These are phyloP conservation scores for Euthynnus affinis DNA, from an alignment of 2,797 vertebrate genomes.

Conservation along the genomic window DNA sequence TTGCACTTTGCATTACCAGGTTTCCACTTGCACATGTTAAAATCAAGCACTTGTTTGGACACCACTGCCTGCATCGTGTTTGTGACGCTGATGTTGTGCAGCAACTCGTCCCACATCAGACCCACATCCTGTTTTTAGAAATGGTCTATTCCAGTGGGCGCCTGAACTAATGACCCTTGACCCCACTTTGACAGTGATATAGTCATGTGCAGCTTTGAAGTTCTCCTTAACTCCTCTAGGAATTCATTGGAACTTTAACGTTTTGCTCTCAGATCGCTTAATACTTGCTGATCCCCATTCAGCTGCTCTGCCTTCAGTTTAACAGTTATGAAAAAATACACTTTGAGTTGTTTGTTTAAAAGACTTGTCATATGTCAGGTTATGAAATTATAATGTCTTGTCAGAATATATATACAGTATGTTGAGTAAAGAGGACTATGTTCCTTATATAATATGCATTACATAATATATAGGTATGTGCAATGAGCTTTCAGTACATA, in stretches of 20 bases:
- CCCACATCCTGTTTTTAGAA: slow-evolving; percentile 25
- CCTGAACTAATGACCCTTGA: slow-evolving; percentile 16
- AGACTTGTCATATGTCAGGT: not conserved
- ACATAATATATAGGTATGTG: not conserved
- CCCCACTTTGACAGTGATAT: not conserved
- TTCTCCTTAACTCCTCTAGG: not conserved
- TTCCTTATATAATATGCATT: not conserved
- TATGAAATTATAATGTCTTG: not conserved
- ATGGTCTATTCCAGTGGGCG: slow-evolving; percentile 19
- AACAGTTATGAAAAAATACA: not conserved
- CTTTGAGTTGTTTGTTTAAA: not conserved
- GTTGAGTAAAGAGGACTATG: not conserved
- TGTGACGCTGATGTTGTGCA: not conserved
- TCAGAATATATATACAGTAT: not conserved
- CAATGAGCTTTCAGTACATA: not conserved
- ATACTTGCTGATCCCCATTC: not conserved
- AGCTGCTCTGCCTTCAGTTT: not conserved
- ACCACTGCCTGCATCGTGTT: not conserved
- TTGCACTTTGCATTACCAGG: too few species aligned
- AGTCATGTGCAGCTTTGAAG: not conserved
- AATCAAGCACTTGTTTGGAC: not conserved
- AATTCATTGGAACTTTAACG: not conserved
- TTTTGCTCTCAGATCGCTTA: not conserved
- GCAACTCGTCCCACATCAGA: not conserved
- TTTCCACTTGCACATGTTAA: too few species aligned